These are phyloP conservation scores for Chaenogobius annularis DNA, from an alignment of 2,113 vertebrate genomes.

Conservation along the genomic window DNA sequence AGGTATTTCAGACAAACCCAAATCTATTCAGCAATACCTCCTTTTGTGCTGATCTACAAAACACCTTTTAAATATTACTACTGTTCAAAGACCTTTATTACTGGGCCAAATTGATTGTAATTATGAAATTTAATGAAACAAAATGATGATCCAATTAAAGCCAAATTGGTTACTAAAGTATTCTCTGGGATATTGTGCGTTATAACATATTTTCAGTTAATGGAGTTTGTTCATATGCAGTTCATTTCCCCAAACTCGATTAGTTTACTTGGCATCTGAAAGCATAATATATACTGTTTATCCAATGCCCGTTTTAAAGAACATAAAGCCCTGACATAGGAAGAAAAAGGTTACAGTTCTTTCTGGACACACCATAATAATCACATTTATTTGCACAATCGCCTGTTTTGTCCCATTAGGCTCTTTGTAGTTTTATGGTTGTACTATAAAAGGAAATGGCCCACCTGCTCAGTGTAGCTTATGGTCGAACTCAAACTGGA, in stretches of 20 bases:
- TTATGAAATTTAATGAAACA: slow-evolving; percentile 22
- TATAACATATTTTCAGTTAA: slow-evolving; percentile 1
- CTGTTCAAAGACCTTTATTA: slow-evolving; percentile 15
- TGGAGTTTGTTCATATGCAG: neutral
- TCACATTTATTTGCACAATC: slow-evolving; percentile 13
- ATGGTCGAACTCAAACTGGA: neutral
- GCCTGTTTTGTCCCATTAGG: slow-evolving; percentile 19
- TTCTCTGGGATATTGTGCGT: neutral
- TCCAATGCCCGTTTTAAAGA: neutral
- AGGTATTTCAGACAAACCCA: neutral
- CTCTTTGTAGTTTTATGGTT: slow-evolving; percentile 20
- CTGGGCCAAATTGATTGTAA: slow-evolving; percentile 13
- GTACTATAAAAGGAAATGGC: slow-evolving; percentile 23
- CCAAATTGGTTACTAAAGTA: neutral
- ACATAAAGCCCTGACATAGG: neutral
- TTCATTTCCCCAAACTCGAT: neutral
- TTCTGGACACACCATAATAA: slow-evolving; percentile 9
- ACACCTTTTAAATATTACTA: neutral
- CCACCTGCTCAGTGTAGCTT: slow-evolving; percentile 14
- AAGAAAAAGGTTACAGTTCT: slow-evolving; percentile 5
- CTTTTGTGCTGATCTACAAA: neutral
- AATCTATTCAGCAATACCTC: neutral
- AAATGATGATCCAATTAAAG: slow-evolving; percentile 14
- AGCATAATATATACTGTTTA: neutral
- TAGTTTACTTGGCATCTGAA: neutral